These are phyloP conservation scores for Peromyscus aztecus DNA, from an alignment of 2,797 vertebrate species.

Conservation along the genomic window DNA sequence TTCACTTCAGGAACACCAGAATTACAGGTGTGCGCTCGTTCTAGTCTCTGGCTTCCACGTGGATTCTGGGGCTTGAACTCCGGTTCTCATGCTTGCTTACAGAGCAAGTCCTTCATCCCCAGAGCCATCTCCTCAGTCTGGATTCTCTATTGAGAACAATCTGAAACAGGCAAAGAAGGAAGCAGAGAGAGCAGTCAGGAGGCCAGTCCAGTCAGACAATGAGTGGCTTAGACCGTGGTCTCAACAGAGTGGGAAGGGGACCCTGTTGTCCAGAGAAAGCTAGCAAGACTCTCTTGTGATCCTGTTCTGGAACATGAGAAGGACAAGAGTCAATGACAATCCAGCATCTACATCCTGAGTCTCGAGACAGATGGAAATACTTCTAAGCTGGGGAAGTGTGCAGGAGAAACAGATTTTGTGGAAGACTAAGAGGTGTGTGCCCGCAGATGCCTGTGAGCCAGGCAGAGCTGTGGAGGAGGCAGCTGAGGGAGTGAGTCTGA, in stretches of 20 bases:
- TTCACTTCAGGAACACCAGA: neutral
- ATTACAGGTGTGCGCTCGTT: neutral
- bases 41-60: neutral
- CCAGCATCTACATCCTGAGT: neutral
- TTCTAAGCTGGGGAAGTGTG: neutral
- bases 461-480: neutral
- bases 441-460: neutral
- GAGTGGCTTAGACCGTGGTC: neutral
- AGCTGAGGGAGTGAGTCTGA: neutral
- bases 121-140: neutral
- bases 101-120: neutral
- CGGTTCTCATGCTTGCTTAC: neutral
- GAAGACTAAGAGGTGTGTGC: neutral
- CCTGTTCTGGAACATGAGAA: neutral
- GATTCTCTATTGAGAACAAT: neutral
- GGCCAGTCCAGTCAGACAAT: neutral
- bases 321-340: neutral
- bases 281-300: neutral
- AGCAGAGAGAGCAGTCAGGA: slow-evolving; percentile 14
- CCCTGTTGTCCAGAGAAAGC: neutral
- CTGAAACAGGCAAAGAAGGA: neutral
- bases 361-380: neutral
- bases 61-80: neutral
- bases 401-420: neutral
- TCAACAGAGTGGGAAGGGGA: neutral